Evolutionary conservation across 2,797 vertebrate species (phyloP).

Genomic region (Spatula clypeata): DNA sequence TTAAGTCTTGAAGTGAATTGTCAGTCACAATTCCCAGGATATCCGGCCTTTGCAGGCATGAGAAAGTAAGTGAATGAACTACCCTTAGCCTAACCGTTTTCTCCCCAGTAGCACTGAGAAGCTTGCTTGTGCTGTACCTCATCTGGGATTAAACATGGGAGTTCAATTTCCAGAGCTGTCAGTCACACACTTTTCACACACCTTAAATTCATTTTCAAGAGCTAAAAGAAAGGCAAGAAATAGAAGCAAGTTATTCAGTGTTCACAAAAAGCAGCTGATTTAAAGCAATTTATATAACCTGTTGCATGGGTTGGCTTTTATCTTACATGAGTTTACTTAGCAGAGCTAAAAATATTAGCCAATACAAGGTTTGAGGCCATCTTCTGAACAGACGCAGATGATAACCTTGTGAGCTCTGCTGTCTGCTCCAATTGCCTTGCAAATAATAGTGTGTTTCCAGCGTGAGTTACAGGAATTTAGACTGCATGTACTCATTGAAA

Average conservation of each 20-base stretch:
- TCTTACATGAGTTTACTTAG: constrained; percentile 23
- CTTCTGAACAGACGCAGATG: neutral
- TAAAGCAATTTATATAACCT: constrained; percentile 29
- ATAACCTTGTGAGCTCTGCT: constrained; percentile 57
- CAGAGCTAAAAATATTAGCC: constrained; percentile 48
- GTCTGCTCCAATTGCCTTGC: neutral
- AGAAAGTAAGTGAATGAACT: neutral
- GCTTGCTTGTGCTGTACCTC: neutral
- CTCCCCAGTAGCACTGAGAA: neutral
- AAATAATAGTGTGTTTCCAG: constrained; percentile 27
- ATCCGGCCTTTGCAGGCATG: neutral
- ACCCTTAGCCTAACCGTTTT: neutral
- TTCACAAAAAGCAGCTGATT: neutral
- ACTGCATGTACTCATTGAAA: constrained; percentile 12
- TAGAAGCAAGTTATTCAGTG: neutral
- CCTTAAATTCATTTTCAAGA: neutral
- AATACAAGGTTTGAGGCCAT: neutral
- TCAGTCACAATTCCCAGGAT: neutral
- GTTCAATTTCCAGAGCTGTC: neutral
- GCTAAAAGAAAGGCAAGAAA: neutral
- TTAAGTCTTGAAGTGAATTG: neutral
- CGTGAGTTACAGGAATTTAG: constrained; percentile 31
- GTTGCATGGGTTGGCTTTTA: neutral
- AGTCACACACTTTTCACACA: neutral
- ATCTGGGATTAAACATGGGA: neutral